Base-by-base conservation (phyloP, 2,797 vertebrate species). In the Furcifer pardalis region DNA sequence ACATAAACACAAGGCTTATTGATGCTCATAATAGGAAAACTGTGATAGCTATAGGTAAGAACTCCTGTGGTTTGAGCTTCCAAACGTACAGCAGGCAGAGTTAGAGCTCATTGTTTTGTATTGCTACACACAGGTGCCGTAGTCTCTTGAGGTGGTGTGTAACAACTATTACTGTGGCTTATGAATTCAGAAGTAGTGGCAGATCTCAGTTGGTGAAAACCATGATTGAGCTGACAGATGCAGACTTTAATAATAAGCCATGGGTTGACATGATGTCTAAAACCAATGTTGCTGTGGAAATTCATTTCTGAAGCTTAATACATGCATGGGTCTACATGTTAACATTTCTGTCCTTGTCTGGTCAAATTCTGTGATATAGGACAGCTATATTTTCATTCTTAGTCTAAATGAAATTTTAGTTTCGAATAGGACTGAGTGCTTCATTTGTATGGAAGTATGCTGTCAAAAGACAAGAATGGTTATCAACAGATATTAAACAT, bases 201-300 rank as follows among this genome's bases (percentile, higher is more conserved):
- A 42, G 52, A 83, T 63, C 35, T 42, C 15, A 75, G 21, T 83
- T 68, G 32, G 19, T 68, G 13, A 21, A 77, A 65, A 60, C 21
- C 37, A 77, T 21, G 13, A 42, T 13, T 44, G 52, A 77, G 30
- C n/a, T 42, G 10, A n/a, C 42, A 49, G 23, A 15, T 5, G 42
- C 40, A 74, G 25, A 32, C 59, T 46, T 8, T 35, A 49, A 63
- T 62, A 32, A 17, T 8, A 65, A 46, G 7, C 37, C 30, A 68
- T 17, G 32, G 21, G 32, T 40, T 68, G 35, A 9, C 19, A 5
- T 77, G 37, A 37, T 44, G 32, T 21, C 73, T 66, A 7, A 66
- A 66, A 52, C 23, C 32, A 69, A n/a, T 32, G 56, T 8, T 72
- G 85, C 88, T 90, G 86, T 92, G 82, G 86, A 93, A 86, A 77